phyloP scores from a whole-genome alignment of 2,797 vertebrate genomes.

The Melanogrammus aeglefinus region DNA sequence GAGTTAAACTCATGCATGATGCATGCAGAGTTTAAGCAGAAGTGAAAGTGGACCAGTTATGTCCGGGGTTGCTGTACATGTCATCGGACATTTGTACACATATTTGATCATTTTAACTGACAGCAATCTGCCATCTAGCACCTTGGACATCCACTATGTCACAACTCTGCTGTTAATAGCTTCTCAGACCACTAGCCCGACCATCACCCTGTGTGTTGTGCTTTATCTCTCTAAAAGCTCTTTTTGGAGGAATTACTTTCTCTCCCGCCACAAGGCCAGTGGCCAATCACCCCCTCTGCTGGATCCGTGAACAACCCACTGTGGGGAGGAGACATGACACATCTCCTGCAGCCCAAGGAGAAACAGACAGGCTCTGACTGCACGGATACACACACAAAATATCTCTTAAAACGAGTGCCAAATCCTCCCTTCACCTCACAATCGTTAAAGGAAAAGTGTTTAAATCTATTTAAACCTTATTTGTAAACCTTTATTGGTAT shows the following conservation, averaged over 20 bases:
- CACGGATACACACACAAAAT: neutral
- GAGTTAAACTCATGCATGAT: neutral
- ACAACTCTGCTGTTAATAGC: neutral
- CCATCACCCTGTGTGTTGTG: neutral
- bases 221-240: conserved; percentile 8
- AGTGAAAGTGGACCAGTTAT: neutral
- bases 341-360: conserved; percentile 25
- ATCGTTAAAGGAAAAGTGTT: neutral
- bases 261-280: conserved; percentile 20
- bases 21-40: neutral
- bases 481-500: neutral
- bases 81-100: neutral
- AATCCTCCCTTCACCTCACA: neutral
- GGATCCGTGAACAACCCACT: conserved; percentile 23
- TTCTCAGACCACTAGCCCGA: neutral
- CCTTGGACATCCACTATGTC: neutral
- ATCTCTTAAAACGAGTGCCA: neutral
- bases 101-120: neutral
- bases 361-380: neutral
- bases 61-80: neutral
- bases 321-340: conserved; percentile 32
- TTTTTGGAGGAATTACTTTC: conserved; percentile 25
- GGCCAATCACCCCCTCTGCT: conserved; percentile 27
- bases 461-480: neutral
- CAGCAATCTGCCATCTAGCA: neutral